phyloP scores from a whole-genome alignment of 2,113 vertebrate species.

The Brachirus orientalis region DNA sequence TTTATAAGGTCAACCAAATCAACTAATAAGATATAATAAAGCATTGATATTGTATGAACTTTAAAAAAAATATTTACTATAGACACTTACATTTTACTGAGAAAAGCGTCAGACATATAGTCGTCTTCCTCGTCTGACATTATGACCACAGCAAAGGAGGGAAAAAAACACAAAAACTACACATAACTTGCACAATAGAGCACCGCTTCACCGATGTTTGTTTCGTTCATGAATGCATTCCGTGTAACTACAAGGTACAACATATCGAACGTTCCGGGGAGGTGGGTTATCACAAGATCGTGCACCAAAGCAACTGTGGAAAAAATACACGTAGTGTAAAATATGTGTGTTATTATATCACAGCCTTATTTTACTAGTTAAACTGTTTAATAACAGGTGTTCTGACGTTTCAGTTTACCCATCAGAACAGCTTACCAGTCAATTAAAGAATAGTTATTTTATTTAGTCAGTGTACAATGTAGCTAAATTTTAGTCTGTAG shows the following conservation, averaged over 20 bases:
- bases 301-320: accelerated
- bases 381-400: too few relatives aligned
- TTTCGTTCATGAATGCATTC: slow-evolving; percentile 31
- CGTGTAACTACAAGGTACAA: slow-evolving; percentile 26
- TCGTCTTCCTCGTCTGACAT: slow-evolving; percentile 92
- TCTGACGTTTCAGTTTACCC: too few relatives aligned
- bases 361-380: too few relatives aligned
- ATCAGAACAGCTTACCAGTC: too few relatives aligned
- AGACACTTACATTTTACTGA: slow-evolving; percentile 85
- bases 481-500: too few relatives aligned
- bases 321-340: not conserved
- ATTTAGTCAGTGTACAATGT: too few relatives aligned
- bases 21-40: too few relatives aligned
- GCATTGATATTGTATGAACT: too few relatives aligned
- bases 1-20: too few relatives aligned
- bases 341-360: not conserved
- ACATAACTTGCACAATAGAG: too few relatives aligned
- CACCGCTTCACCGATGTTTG: slow-evolving; percentile 12
- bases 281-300: too few relatives aligned
- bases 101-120: slow-evolving; percentile 95
- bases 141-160: accelerated
- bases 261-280: slow-evolving; percentile 3
- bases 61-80: not conserved
- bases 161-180: not conserved
- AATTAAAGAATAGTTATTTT: too few relatives aligned